phyloP scores from a whole-genome alignment of 30 jellyfish, hydroid and myxozoan species.

The Hydractinia echinata region DNA sequence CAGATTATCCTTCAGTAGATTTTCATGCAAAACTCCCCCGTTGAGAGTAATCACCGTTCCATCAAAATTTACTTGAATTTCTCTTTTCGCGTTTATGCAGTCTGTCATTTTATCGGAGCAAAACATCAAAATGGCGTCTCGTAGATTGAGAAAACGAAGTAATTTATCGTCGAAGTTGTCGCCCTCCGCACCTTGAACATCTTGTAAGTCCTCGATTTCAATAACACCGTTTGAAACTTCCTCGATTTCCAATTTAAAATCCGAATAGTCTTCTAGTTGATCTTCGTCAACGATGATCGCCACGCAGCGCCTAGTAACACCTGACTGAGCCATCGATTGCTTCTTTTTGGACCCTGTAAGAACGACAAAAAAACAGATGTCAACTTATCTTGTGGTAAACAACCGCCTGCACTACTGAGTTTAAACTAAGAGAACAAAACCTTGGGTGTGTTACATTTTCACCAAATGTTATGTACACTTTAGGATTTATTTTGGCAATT shows the following conservation, averaged over 20 bases:
- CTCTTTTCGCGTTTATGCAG: neutral
- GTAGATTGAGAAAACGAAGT: neutral
- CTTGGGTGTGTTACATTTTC: no score
- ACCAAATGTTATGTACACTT: no score
- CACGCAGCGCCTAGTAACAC: neutral
- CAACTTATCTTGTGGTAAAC: no score
- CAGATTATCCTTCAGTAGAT: neutral
- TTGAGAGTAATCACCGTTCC: neutral
- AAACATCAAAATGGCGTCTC: neutral
- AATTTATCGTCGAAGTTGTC: neutral
- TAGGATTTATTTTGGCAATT: no score
- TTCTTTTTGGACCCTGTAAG: neutral
- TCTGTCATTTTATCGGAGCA: slow-evolving; percentile 2
- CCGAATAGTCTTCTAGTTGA: slow-evolving; percentile 7
- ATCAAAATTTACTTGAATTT: neutral
- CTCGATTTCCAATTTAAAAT: neutral
- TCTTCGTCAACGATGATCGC: slow-evolving; percentile 1
- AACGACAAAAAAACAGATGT: no score
- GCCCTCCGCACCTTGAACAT: neutral
- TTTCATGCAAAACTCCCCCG: neutral
- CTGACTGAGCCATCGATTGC: neutral
- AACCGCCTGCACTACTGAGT: no score
- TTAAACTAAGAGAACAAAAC: no score
- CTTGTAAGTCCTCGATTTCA: slow-evolving; percentile 7
- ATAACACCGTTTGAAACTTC: slow-evolving; percentile 9